Evolutionary conservation across 37 sponge, comb jelly and placozoan species (phyloP), one percentile per base, ranked within the genome.

Genomic region (Diacarnus erythraeanus): DNA sequence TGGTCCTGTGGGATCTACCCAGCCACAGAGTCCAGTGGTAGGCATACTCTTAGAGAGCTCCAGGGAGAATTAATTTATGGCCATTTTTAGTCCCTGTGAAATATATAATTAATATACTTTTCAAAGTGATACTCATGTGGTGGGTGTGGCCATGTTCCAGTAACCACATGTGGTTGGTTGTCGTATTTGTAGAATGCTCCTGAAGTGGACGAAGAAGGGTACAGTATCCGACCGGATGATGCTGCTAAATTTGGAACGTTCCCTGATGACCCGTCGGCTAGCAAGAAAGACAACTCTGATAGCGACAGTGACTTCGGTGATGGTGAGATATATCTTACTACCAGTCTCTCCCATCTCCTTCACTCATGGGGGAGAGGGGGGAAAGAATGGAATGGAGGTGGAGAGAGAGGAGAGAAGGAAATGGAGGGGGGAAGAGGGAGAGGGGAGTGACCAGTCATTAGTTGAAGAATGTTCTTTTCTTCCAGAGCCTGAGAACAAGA

Each of bases 151-250:
- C n/a, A 69, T 69, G 69, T 69, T 8, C 18, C 10, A 31, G 38
- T 69, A 36, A 20, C 36, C 69, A 69, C 8, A 33, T 74, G 47
- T 5, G 35, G 17, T 38, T 26, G 21, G 59, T 31, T 65, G 43
- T 41, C 64, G 3, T 71, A 17, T 68, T 38, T 12, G 20, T 36
- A 76, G 77, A 9, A 25, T 38, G 63, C 27, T 42, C 78, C 78
- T 26, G 86, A 82, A n/a, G 92, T 94, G 42, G 95, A 94, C 58
- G 95, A 87, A 58, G 95, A 94, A 37, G 95, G 95, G 3, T 94
- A 81, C 83, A 85, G 83, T 29, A 94, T 94, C 38, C 77, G 95
- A 18, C 95, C 95, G 1, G 70, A 64, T 4, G 89, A 94, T 77
- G 94, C 94, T 33, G 84, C 92, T 72, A 66, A 27, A 41, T 59